Conservation (phyloP, 37 sponge, comb jelly and placozoan genomes). For the Spongilla lacustris region DNA sequence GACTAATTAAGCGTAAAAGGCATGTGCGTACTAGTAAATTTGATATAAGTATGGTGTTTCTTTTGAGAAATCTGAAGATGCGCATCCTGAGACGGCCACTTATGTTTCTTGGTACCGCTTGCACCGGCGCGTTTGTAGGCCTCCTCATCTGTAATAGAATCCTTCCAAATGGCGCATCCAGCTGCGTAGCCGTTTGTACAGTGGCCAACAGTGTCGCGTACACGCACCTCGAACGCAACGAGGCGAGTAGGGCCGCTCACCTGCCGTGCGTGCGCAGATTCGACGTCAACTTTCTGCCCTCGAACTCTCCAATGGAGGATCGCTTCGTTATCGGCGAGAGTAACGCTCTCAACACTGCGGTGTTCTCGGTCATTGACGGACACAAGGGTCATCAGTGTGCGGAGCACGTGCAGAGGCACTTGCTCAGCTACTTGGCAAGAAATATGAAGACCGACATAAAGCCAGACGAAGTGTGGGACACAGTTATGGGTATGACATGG, state of each 20-base stretch:
- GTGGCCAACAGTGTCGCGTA: slow-evolving; percentile 20
- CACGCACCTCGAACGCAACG: slow-evolving; percentile 40
- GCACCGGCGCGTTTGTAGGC: slow-evolving; percentile 42
- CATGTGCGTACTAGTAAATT: too few relatives aligned
- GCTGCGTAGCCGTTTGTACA: background rate
- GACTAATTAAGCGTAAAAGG: too few relatives aligned
- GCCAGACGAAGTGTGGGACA: slow-evolving; percentile 5
- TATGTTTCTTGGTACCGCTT: slow-evolving; percentile 25
- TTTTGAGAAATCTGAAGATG: background rate
- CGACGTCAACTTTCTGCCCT: slow-evolving; percentile 70
- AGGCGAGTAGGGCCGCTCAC: slow-evolving; percentile 24
- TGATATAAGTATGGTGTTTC: too few relatives aligned
- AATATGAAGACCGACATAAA: background rate
- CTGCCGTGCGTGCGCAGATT: slow-evolving; percentile 37
- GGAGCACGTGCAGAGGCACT: slow-evolving; percentile 58
- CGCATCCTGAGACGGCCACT: slow-evolving; percentile 14
- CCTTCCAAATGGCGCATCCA: background rate
- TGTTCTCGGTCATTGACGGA: slow-evolving; percentile 85
- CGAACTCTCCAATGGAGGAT: slow-evolving; percentile 86
- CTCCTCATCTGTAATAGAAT: slow-evolving; percentile 35
- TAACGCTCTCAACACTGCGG: background rate
- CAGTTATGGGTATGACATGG: slow-evolving; percentile 19
- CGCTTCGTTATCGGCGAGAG: slow-evolving; percentile 61
- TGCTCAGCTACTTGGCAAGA: slow-evolving; percentile 21
- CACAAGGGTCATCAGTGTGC: slow-evolving; percentile 76